Conservation (phyloP, 2,888 invertebrate genomes). For the Eupithecia tripunctaria region DNA sequence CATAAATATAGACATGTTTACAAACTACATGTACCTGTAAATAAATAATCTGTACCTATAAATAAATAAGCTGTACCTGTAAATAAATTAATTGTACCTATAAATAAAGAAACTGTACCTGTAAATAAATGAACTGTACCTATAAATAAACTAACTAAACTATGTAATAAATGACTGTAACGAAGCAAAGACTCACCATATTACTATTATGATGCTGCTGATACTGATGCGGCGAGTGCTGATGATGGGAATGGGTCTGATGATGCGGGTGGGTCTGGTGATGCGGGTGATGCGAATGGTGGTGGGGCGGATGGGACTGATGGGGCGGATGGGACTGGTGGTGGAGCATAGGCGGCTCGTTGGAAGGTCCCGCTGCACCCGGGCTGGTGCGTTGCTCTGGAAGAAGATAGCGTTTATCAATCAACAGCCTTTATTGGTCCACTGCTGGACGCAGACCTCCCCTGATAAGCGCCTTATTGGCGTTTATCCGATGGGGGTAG, state of each 20-base stretch:
- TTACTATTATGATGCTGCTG: constrained; percentile 44
- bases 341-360: constrained; percentile 50
- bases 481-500: too few relatives aligned
- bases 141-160: too few relatives aligned
- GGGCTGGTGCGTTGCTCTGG: constrained; percentile 56
- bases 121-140: too few relatives aligned
- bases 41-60: too few relatives aligned
- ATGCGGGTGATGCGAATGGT: constrained; percentile 45
- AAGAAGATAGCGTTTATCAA: neutral
- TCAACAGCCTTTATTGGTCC: neutral
- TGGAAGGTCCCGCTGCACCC: constrained; percentile 68
- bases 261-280: constrained; percentile 38
- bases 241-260: constrained; percentile 38
- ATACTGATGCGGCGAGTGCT: constrained; percentile 42
- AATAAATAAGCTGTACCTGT: too few relatives aligned
- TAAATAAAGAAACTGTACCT: too few relatives aligned
- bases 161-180: too few relatives aligned
- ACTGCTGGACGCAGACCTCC: too few relatives aligned
- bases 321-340: constrained; percentile 40
- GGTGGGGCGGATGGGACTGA: constrained; percentile 49
- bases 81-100: too few relatives aligned
- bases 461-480: too few relatives aligned
- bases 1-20: too few relatives aligned
- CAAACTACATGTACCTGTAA: too few relatives aligned
- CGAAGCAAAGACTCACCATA: constrained; percentile 43